Evolutionary conservation across 2,797 vertebrate genomes (phyloP), one percentile per base, ranked within the genome.

Genomic region (Ctenosaura bakeri): DNA sequence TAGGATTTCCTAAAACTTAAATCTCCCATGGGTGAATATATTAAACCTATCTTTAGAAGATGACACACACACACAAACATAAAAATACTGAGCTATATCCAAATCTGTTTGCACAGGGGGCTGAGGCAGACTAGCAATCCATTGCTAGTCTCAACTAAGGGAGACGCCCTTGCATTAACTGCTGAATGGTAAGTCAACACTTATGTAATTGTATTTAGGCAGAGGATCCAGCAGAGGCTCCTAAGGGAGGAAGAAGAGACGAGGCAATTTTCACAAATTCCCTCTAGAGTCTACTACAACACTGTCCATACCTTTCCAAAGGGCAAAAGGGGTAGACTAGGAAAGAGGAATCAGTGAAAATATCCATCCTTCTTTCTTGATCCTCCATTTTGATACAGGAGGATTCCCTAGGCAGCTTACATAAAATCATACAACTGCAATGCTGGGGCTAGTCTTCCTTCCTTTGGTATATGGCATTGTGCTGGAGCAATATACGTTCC

Each of bases 11-110:
- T 90, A 13, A 0, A 74, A 80, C 42, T 79, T 64, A 87, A 92
- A 88, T 56, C 85, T 38, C 91, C 1, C 0, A 52, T 62, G 54
- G 35, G 91, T 83, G 7, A 87, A 82, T 59, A 93, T 62, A 90
- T 91, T 89, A 90, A 92, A 85, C 4, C 24, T 0, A 6, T 35
- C 59, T 79, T 56, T 24, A 81, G 64, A 42, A 71, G 79, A 66
- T 62, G 94, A 86, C 56, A 42, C 24, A 46, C 42, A 46, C 42
- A n/a, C 13, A 62, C 24, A 87, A 77, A 50, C 18, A 32, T 22
- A 14, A 14, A 59, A 87, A 87, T 32, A 78, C 3, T 59, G 64
- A 29, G 64, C 9, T 56, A 79, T 29, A 54, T 54, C 79, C 78
- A 73, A 42, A 73, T 78, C 38, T n/a, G 74, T 79, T 87, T 79